Base-by-base conservation (phyloP, 2,888 invertebrate genomes). In the Leuctra nigra region DNA sequence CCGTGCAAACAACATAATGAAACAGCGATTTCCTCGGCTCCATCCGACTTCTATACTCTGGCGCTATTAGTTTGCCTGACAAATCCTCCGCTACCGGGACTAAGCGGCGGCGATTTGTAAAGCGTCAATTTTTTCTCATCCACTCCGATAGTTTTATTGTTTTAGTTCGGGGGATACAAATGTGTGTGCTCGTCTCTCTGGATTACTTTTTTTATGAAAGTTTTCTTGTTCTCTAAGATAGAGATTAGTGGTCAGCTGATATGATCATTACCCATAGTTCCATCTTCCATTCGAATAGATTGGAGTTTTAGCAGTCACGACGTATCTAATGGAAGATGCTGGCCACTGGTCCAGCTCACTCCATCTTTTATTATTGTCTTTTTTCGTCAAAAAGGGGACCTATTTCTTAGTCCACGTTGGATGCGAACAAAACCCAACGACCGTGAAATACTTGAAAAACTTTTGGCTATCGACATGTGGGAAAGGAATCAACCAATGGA, bases 161-260 rank as follows among this genome's bases (percentile, higher is more conserved):
- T 33, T 50, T 33, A 50, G 50, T 50, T 50, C 20, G 20, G n/a
- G n/a, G n/a, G 44, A 23, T 44, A 44, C 44, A 44, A 44, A 44
- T 44, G 44, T 44, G 44, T 13, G 23, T 18, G 48, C 1, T 2
- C 48, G 25, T 25, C 50, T 16, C 24, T 23, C n/a, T 13, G 47
- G 20, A 41, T n/a, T n/a, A 16, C 11, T 41, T n/a, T 41, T 41
- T 41, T 41, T 41, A 41, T 41, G 18, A 41, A 41, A 18, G 41
- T 41, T 18, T 41, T 11, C 20, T 14, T 4, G 16, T n/a, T n/a
- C n/a, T n/a, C n/a, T n/a, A 11, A 22, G 33, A 18, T 33, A 35
- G 35, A 50, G 50, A 50, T 50, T 50, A 50, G 50, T 33, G 50
- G 50, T 50, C 35, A 50, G 50, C 35, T 50, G 50, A 50, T 50